Base-by-base conservation (phyloP, 2,888 invertebrate genomes). In the Allygus modestus region DNA sequence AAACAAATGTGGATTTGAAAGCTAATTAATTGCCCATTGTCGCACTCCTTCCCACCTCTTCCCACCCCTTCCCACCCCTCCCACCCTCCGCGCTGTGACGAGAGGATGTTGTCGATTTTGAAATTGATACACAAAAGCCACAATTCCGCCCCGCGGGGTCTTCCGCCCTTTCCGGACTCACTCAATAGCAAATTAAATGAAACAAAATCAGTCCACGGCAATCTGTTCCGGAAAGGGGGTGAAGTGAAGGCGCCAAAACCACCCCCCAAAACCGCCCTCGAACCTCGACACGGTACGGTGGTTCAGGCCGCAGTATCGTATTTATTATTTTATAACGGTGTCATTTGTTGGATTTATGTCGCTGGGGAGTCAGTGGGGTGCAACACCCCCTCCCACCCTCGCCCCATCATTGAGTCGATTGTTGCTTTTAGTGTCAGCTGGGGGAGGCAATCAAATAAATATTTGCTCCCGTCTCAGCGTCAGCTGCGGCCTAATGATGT, bases 161-260 rank as follows among this genome's bases (percentile, higher is more conserved):
- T 82, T 82, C 82, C 82, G 82, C 82, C 82, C 82, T 82, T 82
- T 82, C 23, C 5, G 33, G 31, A 71, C 37, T 71, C 71, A 77
- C 51, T 77, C 82, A 71, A 82, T 82, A 82, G 82, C 51, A 71
- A 82, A 82, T 82, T 82, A 82, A 82, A 82, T 82, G 82, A 82
- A 82, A 82, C 82, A 82, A 82, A 82, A 82, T 82, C 82, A 69
- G 82, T 51, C 73, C 54, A 46, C 61, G 65, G 69, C 69, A 71
- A 82, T 82, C 77, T 26, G 77, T 77, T 77, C 77, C 77, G 77
- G 77, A 46, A 46, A 51, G 77, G 77, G 77, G 77, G 46, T 46
- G 23, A 20, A 15, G 20, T 7, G 23, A 11, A n/a, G 33, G 12
- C 20, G 17, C 31, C 51, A 71, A 31, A 41, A 9, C 71, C 51